Percentiles rank a stretch among this genome's conserved stretches.
Evolutionary conservation across 2,797 vertebrate species (phyloP).

Genomic region (Holocentrus rufus): DNA sequence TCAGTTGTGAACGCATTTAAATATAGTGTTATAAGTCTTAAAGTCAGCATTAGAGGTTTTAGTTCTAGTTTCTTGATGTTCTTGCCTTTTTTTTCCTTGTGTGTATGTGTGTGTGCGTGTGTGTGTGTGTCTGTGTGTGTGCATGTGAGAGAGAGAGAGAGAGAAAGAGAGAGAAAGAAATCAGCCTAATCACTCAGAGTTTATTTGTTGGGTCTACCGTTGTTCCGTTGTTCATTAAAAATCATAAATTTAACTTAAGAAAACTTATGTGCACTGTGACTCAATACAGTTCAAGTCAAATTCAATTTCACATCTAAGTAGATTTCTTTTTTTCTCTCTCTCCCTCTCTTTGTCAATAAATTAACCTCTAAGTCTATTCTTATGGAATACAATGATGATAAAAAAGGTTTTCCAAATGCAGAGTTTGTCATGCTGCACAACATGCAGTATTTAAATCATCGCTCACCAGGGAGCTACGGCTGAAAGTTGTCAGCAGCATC

Average conservation of each 20-base stretch:
- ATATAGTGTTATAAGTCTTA: too few relatives aligned
- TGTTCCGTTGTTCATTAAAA: slow-evolving; percentile 13
- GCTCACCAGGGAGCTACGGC: slow-evolving; percentile 17
- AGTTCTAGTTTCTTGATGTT: not conserved
- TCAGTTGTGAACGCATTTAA: too few relatives aligned
- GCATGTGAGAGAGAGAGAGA: too few relatives aligned
- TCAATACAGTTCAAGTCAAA: slow-evolving; percentile 3
- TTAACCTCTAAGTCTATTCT: not conserved
- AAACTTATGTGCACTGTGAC: slow-evolving; percentile 7
- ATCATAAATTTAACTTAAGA: slow-evolving; percentile 6
- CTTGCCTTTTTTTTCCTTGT: not conserved
- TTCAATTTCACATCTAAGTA: not conserved
- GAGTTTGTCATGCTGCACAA: slow-evolving; percentile 22
- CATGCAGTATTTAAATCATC: slow-evolving; percentile 1
- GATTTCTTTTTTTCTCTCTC: too few relatives aligned
- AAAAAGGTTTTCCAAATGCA: slow-evolving; percentile 6
- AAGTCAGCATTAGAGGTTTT: not conserved
- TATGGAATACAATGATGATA: too few relatives aligned
- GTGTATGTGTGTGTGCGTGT: too few relatives aligned
- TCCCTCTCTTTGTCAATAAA: not conserved
- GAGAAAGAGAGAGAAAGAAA: not conserved
- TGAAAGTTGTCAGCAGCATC: slow-evolving; percentile 15
- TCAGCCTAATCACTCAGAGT: slow-evolving; percentile 6
- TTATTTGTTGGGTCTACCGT: not conserved
- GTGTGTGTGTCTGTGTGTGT: too few relatives aligned